Evolutionary conservation across 2,888 invertebrate genomes (phyloP).

Genomic region (Craniophora ligustri): DNA sequence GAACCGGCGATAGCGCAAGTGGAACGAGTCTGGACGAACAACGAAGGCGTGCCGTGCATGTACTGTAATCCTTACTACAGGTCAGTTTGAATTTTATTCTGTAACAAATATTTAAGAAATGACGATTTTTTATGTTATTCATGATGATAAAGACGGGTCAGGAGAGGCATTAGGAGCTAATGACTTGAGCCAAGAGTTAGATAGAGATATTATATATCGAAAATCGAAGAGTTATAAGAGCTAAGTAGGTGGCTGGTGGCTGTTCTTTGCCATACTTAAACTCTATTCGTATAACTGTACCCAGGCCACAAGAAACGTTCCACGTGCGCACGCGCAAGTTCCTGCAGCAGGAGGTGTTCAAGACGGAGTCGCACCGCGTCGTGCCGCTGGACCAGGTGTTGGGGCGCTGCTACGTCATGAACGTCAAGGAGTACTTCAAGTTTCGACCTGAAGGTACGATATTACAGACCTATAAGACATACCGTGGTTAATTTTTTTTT

Average conservation of each 20-base stretch:
- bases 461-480: too few species aligned
- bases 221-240: too few species aligned
- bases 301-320: conserved; percentile 97
- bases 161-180: too few species aligned
- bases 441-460: conserved; percentile 92
- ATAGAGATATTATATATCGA: too few species aligned
- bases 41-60: conserved; percentile 94
- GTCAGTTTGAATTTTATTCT: conserved; percentile 49
- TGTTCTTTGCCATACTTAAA: too few species aligned
- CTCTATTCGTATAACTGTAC: neutral
- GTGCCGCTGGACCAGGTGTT: conserved; percentile 95
- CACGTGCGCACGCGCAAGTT: conserved; percentile 98
- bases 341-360: conserved; percentile 98
- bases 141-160: too few species aligned
- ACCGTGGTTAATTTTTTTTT: too few species aligned
- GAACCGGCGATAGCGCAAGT: conserved; percentile 95
- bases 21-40: conserved; percentile 96
- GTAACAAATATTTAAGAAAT: neutral
- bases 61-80: conserved; percentile 96
- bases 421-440: conserved; percentile 97
- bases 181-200: too few species aligned
- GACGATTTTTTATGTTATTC: conserved; percentile 49
- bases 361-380: conserved; percentile 96
- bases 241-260: too few species aligned
- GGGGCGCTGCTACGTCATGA: conserved; percentile 97